Evolutionary conservation across 2,888 invertebrate genomes (phyloP), one percentile per base, ranked within the genome.

Genomic region (Hedychridium roseum): DNA sequence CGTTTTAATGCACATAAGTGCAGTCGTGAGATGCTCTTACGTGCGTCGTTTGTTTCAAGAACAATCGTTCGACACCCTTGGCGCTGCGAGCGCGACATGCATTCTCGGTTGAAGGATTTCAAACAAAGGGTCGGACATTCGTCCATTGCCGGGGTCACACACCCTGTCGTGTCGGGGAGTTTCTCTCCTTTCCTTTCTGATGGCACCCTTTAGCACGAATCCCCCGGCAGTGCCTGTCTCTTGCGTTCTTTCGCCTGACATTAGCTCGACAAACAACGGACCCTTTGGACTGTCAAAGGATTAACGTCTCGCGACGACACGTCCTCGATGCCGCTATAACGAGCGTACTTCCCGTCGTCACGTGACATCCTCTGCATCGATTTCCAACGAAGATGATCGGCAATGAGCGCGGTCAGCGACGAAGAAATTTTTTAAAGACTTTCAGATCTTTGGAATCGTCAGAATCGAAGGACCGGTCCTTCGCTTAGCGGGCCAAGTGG

Each of bases 21-120:
- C 54, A 49, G 35, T 47, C 40, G 55, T 48, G 57, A 49, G 55
- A 63, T 38, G 59, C 57, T 51, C 46, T 50, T 50, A 40, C 28
- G 57, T 43, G 50, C 49, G 54, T 50, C 6, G 15, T 31, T 31
- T 12, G 45, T 44, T 47, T 45, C 56, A 15, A 41, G 67, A 66
- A 73, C 71, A 70, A 73, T 71, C 69, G 68, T 64, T 63, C 68
- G 56, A 63, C 70, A 68, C 68, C 68, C 69, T 66, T 52, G 44
- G 71, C 52, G 70, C 57, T 68, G n/a, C n/a, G 66, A 74, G 68
- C 67, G 64, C 67, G 64, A 73, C 72, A 73, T 71, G 73, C 73
- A 72, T 73, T n/a, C 70, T 68, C 67, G 70, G 66, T 60, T 68
- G 70, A 68, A 71, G 56, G 64, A 71, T 61, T 68, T 73, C 70